phyloP scores from a whole-genome alignment of 2,888 invertebrate genomes.

The Lycaena phlaeas region DNA sequence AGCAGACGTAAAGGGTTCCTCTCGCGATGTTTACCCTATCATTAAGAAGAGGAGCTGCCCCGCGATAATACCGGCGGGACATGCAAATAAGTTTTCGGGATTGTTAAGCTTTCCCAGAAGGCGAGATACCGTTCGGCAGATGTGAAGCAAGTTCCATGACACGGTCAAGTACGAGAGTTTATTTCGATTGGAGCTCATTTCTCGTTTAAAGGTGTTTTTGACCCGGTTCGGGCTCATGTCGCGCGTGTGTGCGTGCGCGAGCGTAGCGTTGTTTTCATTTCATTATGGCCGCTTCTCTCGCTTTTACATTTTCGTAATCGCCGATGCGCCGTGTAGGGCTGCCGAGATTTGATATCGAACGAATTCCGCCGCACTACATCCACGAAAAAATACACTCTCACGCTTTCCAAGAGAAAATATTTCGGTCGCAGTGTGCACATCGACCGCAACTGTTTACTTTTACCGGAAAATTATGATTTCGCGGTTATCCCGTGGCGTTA shows the following conservation, averaged over 20 bases:
- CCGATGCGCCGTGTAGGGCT: constrained; percentile 58
- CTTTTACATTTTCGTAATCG: constrained; percentile 68
- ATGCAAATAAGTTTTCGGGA: constrained; percentile 66
- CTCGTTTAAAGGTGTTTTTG: constrained; percentile 68
- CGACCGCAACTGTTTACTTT: constrained; percentile 35
- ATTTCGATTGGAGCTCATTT: constrained; percentile 62
- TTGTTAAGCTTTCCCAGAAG: constrained; percentile 67
- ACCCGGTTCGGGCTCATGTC: constrained; percentile 59
- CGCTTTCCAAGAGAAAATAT: constrained; percentile 17
- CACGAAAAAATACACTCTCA: constrained; percentile 16
- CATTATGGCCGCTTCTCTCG: constrained; percentile 63
- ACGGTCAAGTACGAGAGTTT: constrained; percentile 62
- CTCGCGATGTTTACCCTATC: constrained; percentile 58
- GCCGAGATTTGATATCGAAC: constrained; percentile 27
- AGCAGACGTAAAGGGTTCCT: constrained; percentile 52
- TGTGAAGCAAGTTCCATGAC: constrained; percentile 56
- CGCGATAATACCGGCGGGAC: constrained; percentile 59
- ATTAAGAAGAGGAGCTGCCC: constrained; percentile 48
- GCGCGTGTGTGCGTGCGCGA: constrained; percentile 42
- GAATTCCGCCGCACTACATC: constrained; percentile 4
- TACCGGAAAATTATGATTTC: constrained; percentile 55
- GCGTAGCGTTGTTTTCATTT: constrained; percentile 61
- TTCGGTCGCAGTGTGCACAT: constrained; percentile 12
- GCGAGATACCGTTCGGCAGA: constrained; percentile 66
- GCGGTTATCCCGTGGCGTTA: constrained; percentile 43